phyloP scores from a whole-genome alignment of 2,113 vertebrate species.

The Brevimyrus niger region DNA sequence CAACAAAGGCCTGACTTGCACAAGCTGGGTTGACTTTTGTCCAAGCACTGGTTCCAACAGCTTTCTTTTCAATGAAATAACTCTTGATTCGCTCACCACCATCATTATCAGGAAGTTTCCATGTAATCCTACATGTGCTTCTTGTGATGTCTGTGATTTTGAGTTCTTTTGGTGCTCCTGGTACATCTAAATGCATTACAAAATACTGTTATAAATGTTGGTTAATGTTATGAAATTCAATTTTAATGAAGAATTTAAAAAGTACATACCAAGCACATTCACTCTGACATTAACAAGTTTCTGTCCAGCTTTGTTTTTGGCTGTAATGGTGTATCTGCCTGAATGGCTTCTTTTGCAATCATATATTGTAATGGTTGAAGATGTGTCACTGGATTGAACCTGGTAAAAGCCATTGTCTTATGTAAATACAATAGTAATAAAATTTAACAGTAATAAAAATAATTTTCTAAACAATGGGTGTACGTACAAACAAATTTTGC shows the following conservation, averaged over 20 bases:
- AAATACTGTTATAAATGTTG: background rate
- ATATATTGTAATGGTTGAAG: constrained; percentile 71
- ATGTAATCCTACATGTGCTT: constrained; percentile 82
- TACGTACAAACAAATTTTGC: background rate
- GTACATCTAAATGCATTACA: constrained; percentile 68
- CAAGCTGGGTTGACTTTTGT: constrained; percentile 81
- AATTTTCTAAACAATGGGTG: background rate
- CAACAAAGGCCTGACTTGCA: constrained; percentile 83
- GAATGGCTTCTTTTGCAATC: constrained; percentile 79
- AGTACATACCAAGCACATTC: constrained; percentile 79
- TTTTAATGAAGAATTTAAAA: background rate
- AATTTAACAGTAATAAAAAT: background rate
- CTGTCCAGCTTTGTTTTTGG: constrained; percentile 95
- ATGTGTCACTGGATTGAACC: constrained; percentile 83
- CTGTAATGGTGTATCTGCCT: constrained; percentile 91
- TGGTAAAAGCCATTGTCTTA: constrained; percentile 33
- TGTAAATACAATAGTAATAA: background rate
- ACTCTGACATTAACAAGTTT: constrained; percentile 86
- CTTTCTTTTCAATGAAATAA: constrained; percentile 93
- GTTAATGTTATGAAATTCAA: background rate
- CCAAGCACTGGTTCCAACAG: constrained; percentile 86
- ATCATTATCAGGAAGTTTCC: constrained; percentile 93
- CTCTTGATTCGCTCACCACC: constrained; percentile 96
- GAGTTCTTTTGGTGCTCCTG: constrained; percentile 86
- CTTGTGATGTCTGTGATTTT: constrained; percentile 89